Conservation (phyloP, 1,140 invertebrate species). For the Aphaenogaster ashmeadi region DNA sequence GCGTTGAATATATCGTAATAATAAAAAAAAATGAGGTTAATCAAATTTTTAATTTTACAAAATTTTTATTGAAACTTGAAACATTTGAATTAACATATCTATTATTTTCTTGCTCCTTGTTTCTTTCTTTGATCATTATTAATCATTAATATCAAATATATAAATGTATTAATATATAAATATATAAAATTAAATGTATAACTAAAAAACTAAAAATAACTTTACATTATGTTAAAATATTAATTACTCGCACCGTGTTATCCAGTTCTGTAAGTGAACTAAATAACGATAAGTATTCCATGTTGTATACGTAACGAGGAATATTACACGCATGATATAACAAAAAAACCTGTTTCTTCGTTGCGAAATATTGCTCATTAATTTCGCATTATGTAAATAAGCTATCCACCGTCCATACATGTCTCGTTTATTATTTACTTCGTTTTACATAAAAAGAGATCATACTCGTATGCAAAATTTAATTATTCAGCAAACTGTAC, state of each 20-base stretch:
- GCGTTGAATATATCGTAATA: not conserved
- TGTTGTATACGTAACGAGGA: not conserved
- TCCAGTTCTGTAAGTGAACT: not conserved
- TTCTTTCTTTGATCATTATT: not conserved
- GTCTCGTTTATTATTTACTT: not conserved
- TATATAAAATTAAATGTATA: not conserved
- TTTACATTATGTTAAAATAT: not conserved
- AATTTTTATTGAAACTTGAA: not conserved
- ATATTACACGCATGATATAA: not conserved
- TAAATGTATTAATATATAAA: no score
- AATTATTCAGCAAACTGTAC: not conserved
- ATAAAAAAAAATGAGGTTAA: not conserved
- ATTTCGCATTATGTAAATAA: conserved; percentile 9
- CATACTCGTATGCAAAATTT: not conserved
- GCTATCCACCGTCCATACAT: not conserved
- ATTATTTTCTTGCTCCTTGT: not conserved
- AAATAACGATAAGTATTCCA: not conserved
- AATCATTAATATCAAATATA: not conserved
- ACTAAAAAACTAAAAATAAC: not conserved
- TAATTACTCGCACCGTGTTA: not conserved
- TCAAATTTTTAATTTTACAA: not conserved
- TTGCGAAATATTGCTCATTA: not conserved
- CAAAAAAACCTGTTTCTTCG: not conserved
- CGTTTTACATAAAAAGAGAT: not conserved
- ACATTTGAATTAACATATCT: not conserved